phyloP scores from a whole-genome alignment of 2,113 vertebrate genomes.

The Phaetusa simplex region DNA sequence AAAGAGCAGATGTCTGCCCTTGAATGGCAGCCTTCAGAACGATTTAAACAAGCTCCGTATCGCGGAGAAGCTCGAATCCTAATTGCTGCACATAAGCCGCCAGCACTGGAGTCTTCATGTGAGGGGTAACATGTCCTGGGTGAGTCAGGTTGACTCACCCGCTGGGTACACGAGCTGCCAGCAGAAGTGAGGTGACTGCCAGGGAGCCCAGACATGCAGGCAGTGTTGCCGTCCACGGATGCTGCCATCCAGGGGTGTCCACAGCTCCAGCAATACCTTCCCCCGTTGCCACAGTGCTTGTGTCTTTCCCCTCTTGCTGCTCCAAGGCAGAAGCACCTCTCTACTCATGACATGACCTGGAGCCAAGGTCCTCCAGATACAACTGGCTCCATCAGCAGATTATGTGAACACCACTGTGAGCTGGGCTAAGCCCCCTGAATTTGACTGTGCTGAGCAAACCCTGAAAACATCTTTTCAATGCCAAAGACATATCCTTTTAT shows the following conservation, averaged over 20 bases:
- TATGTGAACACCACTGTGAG: not conserved
- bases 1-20: not conserved
- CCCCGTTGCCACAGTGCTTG: fast-evolving
- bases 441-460: not conserved
- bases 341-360: not conserved
- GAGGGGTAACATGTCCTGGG: not conserved
- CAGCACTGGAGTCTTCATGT: not conserved
- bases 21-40: not conserved
- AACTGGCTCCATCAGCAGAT: not conserved
- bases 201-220: not conserved
- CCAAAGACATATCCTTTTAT: not conserved
- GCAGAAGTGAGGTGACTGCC: not conserved
- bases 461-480: not conserved
- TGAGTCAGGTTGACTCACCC: not conserved
- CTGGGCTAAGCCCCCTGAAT: not conserved
- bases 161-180: fast-evolving
- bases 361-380: not conserved
- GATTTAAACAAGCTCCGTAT: not conserved
- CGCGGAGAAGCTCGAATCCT: not conserved
- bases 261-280: not conserved
- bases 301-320: not conserved
- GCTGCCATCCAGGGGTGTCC: not conserved
- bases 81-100: not conserved
- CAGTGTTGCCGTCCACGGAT: not conserved
- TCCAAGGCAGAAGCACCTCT: not conserved